phyloP scores from a whole-genome alignment of 37 sponge, comb jelly and placozoan genomes.

The Chondrilla cf. caribensis region DNA sequence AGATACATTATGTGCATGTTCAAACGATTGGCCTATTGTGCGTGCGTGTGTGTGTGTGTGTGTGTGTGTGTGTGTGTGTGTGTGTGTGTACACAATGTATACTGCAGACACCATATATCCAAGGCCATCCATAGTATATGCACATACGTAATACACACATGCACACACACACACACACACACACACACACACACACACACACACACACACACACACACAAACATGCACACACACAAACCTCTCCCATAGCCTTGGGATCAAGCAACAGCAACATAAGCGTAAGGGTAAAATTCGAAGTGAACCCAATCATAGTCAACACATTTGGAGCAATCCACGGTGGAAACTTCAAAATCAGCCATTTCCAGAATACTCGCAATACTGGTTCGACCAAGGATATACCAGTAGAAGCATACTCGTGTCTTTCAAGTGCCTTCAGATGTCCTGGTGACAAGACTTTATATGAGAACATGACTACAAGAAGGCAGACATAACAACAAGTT shows the following conservation, averaged over 20 bases:
- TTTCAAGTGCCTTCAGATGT: constrained; percentile 40
- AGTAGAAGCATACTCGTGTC: constrained; percentile 30
- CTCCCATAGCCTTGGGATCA: constrained; percentile 53
- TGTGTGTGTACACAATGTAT: too few relatives aligned
- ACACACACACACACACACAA: too few relatives aligned
- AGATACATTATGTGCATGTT: not conserved
- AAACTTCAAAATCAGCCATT: constrained; percentile 32
- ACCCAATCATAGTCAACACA: constrained; percentile 80
- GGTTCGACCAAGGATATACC: constrained; percentile 37
- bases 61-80: too few relatives aligned
- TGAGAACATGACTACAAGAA: too few relatives aligned
- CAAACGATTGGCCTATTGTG: too few relatives aligned
- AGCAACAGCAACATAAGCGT: constrained; percentile 41
- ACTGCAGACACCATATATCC: too few relatives aligned
- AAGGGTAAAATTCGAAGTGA: constrained; percentile 59
- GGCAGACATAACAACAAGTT: too few relatives aligned
- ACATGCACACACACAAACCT: constrained; percentile 66
- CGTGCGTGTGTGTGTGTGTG: too few relatives aligned
- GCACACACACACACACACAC: too few relatives aligned
- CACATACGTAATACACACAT: too few relatives aligned
- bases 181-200: too few relatives aligned
- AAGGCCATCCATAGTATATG: too few relatives aligned
- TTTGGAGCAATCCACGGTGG: constrained; percentile 88
- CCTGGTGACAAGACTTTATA: constrained; percentile 19
- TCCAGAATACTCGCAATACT: constrained; percentile 32